Evolutionary conservation across 30 jellyfish, hydroid and myxozoan genomes (phyloP), one percentile per base, ranked within the genome.

Genomic region (Mastigias papua): DNA sequence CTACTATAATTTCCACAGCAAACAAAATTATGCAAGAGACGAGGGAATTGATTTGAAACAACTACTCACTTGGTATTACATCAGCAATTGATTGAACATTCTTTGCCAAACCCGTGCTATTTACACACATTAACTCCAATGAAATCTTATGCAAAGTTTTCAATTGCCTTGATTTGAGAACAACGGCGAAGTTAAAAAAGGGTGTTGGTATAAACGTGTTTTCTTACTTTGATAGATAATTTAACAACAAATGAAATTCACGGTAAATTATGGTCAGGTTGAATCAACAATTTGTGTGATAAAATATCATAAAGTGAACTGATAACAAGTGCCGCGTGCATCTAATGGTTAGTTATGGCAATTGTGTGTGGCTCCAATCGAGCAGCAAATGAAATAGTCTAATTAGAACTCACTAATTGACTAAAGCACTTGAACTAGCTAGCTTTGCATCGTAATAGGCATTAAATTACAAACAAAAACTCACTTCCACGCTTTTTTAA

Each of bases 401-500:
- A n/a, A n/a, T n/a, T n/a, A n/a, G n/a, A n/a, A n/a, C n/a, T n/a
- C n/a, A n/a, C n/a, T n/a, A n/a, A n/a, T n/a, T n/a, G n/a, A n/a
- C n/a, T n/a, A n/a, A n/a, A n/a, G n/a, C n/a, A n/a, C n/a, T n/a
- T n/a, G n/a, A n/a, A n/a, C n/a, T n/a, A n/a, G n/a, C n/a, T n/a
- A n/a, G n/a, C n/a, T n/a, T n/a, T n/a, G n/a, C n/a, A n/a, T n/a
- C n/a, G n/a, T n/a, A n/a, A n/a, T n/a, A n/a, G n/a, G 8, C 8
- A 46, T 8, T 46, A 46, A 16, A 46, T 46, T 46, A 6, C 13
- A 46, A 46, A 46, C 8, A 46, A 65, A 11, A 51, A 69, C 87
- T 16, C 50, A 91, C 98, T 79, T 83, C 37, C 57, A 78, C 21
- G 48, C 51, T 29, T 67, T 63, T 30, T 81, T 84, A 0, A 90